Percentiles rank a stretch among this genome's conserved stretches.
Conservation (phyloP, 2,113 vertebrate genomes). For the Ramphastos sulfuratus region DNA sequence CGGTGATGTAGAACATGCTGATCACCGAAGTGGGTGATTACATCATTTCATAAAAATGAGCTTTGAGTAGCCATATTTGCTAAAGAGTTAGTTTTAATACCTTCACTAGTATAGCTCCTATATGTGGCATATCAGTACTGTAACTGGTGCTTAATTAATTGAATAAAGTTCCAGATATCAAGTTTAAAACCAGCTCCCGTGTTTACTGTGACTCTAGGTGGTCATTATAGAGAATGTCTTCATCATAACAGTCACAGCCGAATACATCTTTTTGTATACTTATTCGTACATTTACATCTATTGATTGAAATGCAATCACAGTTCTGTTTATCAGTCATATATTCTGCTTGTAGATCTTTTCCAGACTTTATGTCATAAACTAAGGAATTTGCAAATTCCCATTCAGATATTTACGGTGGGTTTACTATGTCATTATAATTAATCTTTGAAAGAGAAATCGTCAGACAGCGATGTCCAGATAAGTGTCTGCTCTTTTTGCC, state of each 20-base stretch:
- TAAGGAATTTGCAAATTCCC: background rate
- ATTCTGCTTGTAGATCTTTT: background rate
- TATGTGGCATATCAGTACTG: background rate
- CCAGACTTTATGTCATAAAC: background rate
- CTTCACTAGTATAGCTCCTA: background rate
- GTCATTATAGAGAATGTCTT: background rate
- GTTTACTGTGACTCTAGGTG: background rate
- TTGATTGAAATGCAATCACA: background rate
- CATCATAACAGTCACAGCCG: background rate
- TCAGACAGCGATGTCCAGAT: background rate
- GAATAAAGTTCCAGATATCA: background rate
- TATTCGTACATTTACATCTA: background rate
- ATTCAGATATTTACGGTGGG: background rate
- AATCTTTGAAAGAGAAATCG: background rate
- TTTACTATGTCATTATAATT: background rate
- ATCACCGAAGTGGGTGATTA: background rate
- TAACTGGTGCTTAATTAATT: background rate
- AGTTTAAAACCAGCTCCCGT: background rate
- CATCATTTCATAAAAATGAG: background rate
- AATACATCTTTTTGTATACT: background rate
- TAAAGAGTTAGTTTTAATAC: background rate
- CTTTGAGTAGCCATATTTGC: background rate
- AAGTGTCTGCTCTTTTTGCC: background rate
- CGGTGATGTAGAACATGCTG: background rate
- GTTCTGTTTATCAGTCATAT: background rate